Evolutionary conservation across 2,888 invertebrate genomes (phyloP).

Genomic region (Stenotaenia linearis): DNA sequence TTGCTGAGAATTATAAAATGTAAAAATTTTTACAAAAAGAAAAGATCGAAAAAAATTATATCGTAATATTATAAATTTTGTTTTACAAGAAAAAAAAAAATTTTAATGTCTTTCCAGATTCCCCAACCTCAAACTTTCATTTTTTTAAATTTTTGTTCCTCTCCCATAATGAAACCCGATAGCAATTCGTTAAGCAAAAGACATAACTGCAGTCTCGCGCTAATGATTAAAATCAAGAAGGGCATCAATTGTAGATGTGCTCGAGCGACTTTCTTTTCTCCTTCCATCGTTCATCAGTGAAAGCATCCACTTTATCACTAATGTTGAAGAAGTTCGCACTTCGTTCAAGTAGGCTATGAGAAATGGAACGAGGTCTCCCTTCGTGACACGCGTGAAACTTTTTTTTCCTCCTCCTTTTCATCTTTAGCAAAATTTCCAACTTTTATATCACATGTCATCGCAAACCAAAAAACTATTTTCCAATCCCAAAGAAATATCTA

Average conservation of each 20-base stretch:
- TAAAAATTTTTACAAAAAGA: too few relatives aligned
- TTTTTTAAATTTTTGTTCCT: not conserved
- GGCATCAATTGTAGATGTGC: not conserved
- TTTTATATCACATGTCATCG: not conserved
- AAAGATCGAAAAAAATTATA: too few relatives aligned
- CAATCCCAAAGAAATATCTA: not conserved
- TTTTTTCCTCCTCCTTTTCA: not conserved
- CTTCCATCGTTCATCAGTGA: not conserved
- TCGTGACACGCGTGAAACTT: not conserved
- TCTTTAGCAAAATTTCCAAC: not conserved
- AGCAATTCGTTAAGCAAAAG: not conserved
- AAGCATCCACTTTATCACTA: not conserved
- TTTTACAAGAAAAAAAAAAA: too few relatives aligned
- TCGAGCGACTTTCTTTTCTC: not conserved
- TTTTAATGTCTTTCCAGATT: not conserved
- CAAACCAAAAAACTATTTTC: not conserved
- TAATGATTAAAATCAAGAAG: not conserved
- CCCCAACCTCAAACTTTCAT: not conserved
- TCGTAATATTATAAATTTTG: too few relatives aligned
- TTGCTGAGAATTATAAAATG: too few relatives aligned
- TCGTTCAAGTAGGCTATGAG: not conserved
- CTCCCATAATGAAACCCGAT: not conserved
- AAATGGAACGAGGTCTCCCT: not conserved
- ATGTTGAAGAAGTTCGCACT: not conserved
- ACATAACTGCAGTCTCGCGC: not conserved